These are phyloP conservation scores for Aphyosemion australe DNA, from an alignment of 2,113 vertebrate genomes.

Conservation along the genomic window DNA sequence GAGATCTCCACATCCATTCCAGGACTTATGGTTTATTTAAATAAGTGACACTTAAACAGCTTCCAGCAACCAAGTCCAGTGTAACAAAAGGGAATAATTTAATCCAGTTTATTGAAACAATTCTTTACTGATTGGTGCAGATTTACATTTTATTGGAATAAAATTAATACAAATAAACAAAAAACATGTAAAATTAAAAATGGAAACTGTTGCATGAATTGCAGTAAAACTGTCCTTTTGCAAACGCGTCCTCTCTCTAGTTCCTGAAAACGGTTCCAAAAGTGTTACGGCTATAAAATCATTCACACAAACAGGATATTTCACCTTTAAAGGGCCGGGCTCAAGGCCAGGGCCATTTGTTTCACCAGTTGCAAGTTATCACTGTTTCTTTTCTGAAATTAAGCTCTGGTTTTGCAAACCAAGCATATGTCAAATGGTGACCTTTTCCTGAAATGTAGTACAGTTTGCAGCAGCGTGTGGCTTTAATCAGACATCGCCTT, in stretches of 20 bases:
- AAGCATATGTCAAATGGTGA: conserved; percentile 59
- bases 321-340: conserved; percentile 8
- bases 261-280: neutral
- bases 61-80: too few species aligned
- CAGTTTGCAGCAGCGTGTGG: conserved; percentile 47
- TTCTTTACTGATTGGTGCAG: too few species aligned
- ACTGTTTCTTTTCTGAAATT: conserved; percentile 37
- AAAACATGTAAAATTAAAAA: too few species aligned
- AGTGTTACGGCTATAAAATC: neutral
- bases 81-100: too few species aligned
- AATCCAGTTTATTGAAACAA: too few species aligned
- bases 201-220: too few species aligned
- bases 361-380: conserved; percentile 26
- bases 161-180: too few species aligned
- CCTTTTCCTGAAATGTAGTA: conserved; percentile 54
- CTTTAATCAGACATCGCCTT: conserved; percentile 57
- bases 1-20: too few species aligned
- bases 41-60: too few species aligned
- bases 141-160: too few species aligned
- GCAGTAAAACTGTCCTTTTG: neutral
- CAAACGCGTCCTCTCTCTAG: neutral
- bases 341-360: conserved; percentile 17
- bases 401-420: conserved; percentile 54
- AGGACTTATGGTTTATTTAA: too few species aligned
- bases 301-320: conserved; percentile 3